Evolutionary conservation across 2,797 vertebrate genomes (phyloP), one percentile per base, ranked within the genome.

Genomic region (Pangasius larnaudii): DNA sequence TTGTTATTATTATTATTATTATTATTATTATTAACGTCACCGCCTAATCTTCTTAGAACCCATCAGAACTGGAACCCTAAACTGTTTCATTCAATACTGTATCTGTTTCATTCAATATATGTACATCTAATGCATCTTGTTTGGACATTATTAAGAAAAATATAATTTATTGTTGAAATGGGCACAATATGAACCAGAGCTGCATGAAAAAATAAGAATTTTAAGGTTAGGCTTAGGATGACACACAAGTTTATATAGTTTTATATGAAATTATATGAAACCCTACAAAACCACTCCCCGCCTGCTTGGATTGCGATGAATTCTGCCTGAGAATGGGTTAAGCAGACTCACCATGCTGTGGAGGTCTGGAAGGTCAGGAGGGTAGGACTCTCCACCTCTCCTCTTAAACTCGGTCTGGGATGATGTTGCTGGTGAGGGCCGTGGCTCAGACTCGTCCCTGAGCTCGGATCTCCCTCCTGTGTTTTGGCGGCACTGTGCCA

Each of bases 331-430:
- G 63, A 67, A 22, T 71, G 39, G 65, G 16, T 69, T 0, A 5
- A 72, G 42, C 8, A 58, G 49, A 88, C 91, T 89, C 78, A 92
- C 89, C 89, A 91, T 88, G 91, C 91, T 86, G 96, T 96, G 58
- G 97, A 95, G 84, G 95, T 96, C 93, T 96, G 97, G 92, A 96
- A 96, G 92, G 96, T 93, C 95, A 96, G 92, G 92, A 95, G 94
- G 1, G 96, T 94, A 13, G 97, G 95, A 90, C 94, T 96, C 93
- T 95, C 95, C 88, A 92, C 49, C 53, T 96, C 96, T 91, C 94
- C 94, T 93, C 94, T 95, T 63, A 95, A 93, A 1, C 91, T 92
- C 92, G 94, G 97, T 42, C 92, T 90, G 27, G 89, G 89, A 72
- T 91, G 87, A 78, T 88, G 88, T 61, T 92, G 88, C 22, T 90